Percentiles rank a stretch among this genome's conserved stretches.
phyloP scores from a whole-genome alignment of 2,797 vertebrate genomes.

The Helarctos malayanus region DNA sequence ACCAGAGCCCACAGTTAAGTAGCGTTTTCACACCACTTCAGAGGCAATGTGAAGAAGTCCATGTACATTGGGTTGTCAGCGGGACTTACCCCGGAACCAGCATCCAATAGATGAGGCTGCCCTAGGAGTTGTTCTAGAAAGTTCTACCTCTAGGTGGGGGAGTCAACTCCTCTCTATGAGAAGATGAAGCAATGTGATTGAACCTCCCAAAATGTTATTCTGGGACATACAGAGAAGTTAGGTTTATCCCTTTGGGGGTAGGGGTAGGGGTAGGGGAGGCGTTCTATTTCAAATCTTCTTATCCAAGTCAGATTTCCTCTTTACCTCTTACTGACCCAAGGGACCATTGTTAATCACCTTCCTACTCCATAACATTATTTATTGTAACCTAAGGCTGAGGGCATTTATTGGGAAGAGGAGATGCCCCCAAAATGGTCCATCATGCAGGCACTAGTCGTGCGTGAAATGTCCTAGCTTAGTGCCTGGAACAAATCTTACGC shows the following conservation, averaged over 20 bases:
- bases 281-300: slow-evolving; percentile 8
- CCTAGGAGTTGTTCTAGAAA: neutral
- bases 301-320: slow-evolving; percentile 11
- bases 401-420: slow-evolving; percentile 32
- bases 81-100: neutral
- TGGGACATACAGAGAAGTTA: neutral
- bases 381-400: neutral
- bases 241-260: too few relatives aligned
- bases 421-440: neutral
- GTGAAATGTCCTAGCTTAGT: slow-evolving; percentile 1
- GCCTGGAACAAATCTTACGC: neutral
- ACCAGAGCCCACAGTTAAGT: rapidly evolving
- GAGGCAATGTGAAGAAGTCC: neutral
- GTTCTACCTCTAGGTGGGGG: neutral
- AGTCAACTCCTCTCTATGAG: neutral
- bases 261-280: neutral
- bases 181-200: neutral
- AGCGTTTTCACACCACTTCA: neutral
- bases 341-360: neutral
- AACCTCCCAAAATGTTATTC: neutral
- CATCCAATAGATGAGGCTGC: neutral
- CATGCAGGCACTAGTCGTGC: neutral
- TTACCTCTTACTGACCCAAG: neutral
- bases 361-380: neutral
- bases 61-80: neutral